A percentile compares a stretch with the other conserved stretches of the same genome.
Conservation (phyloP, 2,113 vertebrate species). For the Petrocephalus zakoni region DNA sequence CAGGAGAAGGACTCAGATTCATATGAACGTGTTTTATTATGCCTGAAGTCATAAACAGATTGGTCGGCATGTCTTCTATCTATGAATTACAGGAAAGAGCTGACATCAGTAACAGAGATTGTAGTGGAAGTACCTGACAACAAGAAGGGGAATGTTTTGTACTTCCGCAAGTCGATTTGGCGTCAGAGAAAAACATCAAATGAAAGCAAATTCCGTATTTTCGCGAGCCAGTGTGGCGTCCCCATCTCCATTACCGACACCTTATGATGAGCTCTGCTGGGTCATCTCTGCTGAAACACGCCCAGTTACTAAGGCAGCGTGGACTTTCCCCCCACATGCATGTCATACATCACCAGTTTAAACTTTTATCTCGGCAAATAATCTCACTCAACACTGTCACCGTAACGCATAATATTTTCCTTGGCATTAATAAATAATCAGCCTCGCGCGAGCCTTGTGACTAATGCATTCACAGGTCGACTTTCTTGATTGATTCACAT, state of each 20-base stretch:
- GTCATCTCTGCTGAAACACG: neutral
- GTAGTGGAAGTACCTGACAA: neutral
- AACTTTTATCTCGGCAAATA: constrained; percentile 5
- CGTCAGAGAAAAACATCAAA: neutral
- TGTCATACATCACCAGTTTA: constrained; percentile 9
- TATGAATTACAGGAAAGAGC: neutral
- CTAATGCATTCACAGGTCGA: neutral
- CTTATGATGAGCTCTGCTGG: neutral
- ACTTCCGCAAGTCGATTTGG: neutral
- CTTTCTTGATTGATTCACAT: neutral
- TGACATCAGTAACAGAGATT: neutral
- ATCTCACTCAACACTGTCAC: neutral
- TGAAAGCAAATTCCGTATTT: neutral
- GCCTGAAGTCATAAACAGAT: neutral
- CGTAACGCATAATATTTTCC: neutral
- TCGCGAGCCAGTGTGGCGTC: neutral
- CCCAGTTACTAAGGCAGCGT: neutral
- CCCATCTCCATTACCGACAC: neutral
- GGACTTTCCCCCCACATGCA: constrained; percentile 3
- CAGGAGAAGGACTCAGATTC: neutral
- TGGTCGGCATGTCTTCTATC: neutral
- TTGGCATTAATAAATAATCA: neutral
- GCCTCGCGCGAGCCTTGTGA: neutral
- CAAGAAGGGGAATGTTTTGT: neutral
- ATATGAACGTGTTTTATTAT: neutral